Evolutionary conservation across 2,113 vertebrate genomes (phyloP).

Genomic region (Uria lomvia): DNA sequence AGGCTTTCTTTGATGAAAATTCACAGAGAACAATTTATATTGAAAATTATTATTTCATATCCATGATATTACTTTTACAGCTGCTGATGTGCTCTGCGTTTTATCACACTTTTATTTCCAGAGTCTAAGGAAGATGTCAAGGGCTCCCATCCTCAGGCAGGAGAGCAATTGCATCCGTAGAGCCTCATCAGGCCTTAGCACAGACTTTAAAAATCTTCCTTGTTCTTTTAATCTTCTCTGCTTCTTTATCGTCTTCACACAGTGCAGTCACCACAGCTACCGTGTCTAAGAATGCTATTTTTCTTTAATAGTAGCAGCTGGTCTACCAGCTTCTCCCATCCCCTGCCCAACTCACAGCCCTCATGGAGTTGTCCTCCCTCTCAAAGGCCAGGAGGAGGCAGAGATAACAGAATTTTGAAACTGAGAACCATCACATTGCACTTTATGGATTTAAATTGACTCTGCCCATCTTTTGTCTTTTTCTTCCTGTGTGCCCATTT

Average conservation of each 20-base stretch:
- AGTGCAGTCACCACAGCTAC: neutral
- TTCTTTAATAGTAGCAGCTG: neutral
- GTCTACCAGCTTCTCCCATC: neutral
- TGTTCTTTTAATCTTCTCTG: neutral
- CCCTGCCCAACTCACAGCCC: neutral
- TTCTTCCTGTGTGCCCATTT: neutral
- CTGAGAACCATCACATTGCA: too few species aligned
- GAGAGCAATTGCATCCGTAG: neutral
- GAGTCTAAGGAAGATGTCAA: neutral
- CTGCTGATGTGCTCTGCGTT: neutral
- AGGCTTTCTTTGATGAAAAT: conserved; percentile 12
- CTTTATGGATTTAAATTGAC: neutral
- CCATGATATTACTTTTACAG: neutral
- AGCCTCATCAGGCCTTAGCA: neutral
- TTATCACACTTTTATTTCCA: neutral
- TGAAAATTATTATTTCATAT: conserved; percentile 25
- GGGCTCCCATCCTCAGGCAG: neutral
- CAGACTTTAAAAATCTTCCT: neutral
- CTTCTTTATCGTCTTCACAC: neutral
- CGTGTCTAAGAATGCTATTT: neutral
- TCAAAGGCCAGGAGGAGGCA: neutral
- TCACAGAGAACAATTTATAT: neutral
- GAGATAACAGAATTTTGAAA: neutral
- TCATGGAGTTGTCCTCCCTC: neutral
- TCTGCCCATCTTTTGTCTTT: neutral